Evolutionary conservation across 2,797 vertebrate species (phyloP).

Genomic region (Bradypodion pumilum): DNA sequence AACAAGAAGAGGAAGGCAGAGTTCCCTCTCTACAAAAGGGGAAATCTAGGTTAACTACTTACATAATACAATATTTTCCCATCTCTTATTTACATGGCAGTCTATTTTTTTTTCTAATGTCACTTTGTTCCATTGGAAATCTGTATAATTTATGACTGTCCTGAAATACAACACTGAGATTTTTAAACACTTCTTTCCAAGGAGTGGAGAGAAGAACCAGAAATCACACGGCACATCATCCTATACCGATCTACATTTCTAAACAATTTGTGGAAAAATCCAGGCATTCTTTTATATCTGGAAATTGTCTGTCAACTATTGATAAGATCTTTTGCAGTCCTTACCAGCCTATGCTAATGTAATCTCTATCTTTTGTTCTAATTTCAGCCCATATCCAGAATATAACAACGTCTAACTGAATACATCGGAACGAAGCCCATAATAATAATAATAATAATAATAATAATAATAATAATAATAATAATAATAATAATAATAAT

Average conservation of each 20-base stretch:
- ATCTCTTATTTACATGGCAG: background rate
- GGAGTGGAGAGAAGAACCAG: background rate
- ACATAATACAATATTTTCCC: background rate
- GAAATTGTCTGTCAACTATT: background rate
- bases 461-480: too few relatives aligned
- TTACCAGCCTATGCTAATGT: background rate
- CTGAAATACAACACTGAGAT: background rate
- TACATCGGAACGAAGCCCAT: background rate
- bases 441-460: too few relatives aligned
- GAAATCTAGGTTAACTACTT: background rate
- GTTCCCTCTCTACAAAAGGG: background rate
- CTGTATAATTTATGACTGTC: background rate
- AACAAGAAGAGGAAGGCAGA: background rate
- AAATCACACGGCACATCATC: background rate
- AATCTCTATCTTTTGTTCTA: background rate
- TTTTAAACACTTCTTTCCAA: background rate
- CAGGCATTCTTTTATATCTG: background rate
- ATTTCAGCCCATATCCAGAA: conserved; percentile 7
- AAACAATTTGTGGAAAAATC: background rate
- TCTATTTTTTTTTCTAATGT: background rate
- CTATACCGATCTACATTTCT: background rate
- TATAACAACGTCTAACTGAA: conserved; percentile 19
- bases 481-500: too few relatives aligned
- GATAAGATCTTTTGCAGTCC: background rate
- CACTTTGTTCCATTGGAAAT: background rate